A percentile compares a stretch with the other conserved stretches of the same genome.
phyloP scores from a whole-genome alignment of 2,888 invertebrate genomes.

The Belgica antarctica region DNA sequence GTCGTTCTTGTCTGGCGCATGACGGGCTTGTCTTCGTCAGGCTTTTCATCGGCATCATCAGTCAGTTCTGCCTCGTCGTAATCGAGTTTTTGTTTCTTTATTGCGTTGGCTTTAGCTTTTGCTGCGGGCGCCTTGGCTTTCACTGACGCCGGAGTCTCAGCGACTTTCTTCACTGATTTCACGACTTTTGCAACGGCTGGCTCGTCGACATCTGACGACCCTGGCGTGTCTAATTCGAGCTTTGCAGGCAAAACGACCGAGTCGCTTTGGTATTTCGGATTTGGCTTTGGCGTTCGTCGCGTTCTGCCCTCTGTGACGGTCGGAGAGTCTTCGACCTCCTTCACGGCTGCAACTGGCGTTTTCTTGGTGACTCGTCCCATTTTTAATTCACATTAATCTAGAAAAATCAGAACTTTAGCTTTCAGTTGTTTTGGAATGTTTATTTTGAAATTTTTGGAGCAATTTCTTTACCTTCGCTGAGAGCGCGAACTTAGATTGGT shows the following conservation, averaged over 20 bases:
- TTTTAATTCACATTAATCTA: conserved; percentile 5
- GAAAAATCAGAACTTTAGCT: conserved; percentile 5
- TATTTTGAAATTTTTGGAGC: conserved; percentile 6
- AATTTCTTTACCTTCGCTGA: conserved; percentile 10
- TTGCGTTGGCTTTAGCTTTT: background rate
- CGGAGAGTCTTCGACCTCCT: conserved; percentile 25
- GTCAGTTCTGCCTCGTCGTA: conserved; percentile 25
- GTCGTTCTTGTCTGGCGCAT: conserved; percentile 25
- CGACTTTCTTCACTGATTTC: conserved; percentile 1
- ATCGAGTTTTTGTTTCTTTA: conserved; percentile 36
- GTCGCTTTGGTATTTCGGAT: conserved; percentile 54
- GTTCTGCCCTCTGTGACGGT: conserved; percentile 47
- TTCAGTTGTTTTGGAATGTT: conserved; percentile 21
- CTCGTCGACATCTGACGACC: conserved; percentile 33
- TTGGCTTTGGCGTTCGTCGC: conserved; percentile 54
- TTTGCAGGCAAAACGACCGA: conserved; percentile 50
- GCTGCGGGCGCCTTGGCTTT: background rate
- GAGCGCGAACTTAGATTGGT: background rate
- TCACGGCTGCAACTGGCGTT: conserved; percentile 22
- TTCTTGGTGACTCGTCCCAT: conserved; percentile 40
- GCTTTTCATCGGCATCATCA: conserved; percentile 28
- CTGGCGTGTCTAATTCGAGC: background rate
- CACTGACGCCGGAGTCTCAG: background rate
- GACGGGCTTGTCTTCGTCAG: background rate
- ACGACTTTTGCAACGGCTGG: conserved; percentile 13